Evolutionary conservation across 30 jellyfish, hydroid and myxozoan species (phyloP).

Genomic region (Nemopilema nomurai): DNA sequence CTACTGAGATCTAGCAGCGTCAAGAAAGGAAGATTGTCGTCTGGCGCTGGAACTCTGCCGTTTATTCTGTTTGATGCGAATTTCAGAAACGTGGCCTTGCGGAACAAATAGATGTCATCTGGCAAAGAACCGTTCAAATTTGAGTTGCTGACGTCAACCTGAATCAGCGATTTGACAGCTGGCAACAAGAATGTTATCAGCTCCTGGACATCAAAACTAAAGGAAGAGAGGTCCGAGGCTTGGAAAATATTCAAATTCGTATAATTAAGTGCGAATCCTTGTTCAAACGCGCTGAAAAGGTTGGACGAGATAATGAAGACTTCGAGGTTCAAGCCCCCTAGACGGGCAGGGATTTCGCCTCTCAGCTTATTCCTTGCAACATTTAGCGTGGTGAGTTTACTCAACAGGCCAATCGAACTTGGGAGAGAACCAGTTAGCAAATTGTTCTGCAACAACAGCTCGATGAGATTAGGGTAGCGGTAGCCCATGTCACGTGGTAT

Average conservation of each 20-base stretch:
- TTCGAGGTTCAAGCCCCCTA: conserved; percentile 19
- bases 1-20: conserved; percentile 29
- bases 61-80: conserved; percentile 29
- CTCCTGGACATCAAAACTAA: conserved; percentile 1
- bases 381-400: conserved; percentile 3
- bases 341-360: conserved; percentile 32
- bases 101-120: conserved; percentile 15
- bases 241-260: conserved; percentile 18
- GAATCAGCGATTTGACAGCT: conserved; percentile 18
- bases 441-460: conserved; percentile 49
- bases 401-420: conserved; percentile 41
- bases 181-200: conserved; percentile 3
- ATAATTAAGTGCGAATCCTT: background rate
- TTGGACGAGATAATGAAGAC: conserved; percentile 42
- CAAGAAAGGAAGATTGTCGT: conserved; percentile 37
- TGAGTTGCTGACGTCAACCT: conserved; percentile 43
- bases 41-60: conserved; percentile 32
- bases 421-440: conserved; percentile 38
- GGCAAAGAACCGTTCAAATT: conserved; percentile 42
- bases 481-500: conserved; percentile 53
- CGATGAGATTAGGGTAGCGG: conserved; percentile 27
- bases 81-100: conserved; percentile 19
- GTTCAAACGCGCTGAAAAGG: conserved; percentile 34
- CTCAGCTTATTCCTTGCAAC: conserved; percentile 33
- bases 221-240: conserved; percentile 14